These are phyloP conservation scores for Musca vetustissima DNA, from an alignment of 1,140 invertebrate genomes.

Conservation along the genomic window DNA sequence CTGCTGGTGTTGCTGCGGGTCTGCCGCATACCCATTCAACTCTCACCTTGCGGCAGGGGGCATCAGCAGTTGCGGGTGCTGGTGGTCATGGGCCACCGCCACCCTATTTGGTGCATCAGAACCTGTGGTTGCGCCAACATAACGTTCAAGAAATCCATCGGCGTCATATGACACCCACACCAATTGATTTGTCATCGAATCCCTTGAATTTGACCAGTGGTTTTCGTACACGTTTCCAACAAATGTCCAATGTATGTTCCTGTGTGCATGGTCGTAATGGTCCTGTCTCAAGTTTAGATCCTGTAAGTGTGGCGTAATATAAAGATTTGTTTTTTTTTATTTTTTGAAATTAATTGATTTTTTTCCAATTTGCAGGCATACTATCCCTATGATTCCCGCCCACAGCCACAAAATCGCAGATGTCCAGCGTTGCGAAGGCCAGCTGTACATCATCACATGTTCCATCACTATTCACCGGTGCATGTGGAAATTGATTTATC, in stretches of 20 bases:
- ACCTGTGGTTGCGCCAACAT: slow-evolving; percentile 73
- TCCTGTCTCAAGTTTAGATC: slow-evolving; percentile 50
- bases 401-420: slow-evolving; percentile 44
- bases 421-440: slow-evolving; percentile 53
- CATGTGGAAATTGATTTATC: slow-evolving; percentile 62
- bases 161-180: slow-evolving; percentile 52
- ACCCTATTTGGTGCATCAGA: slow-evolving; percentile 72
- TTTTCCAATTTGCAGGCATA: slow-evolving; percentile 32
- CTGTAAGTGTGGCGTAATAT: slow-evolving; percentile 27
- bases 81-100: slow-evolving; percentile 50
- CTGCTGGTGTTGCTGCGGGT: no score
- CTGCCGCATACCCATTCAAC: not conserved
- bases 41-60: not conserved
- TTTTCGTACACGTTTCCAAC: slow-evolving; percentile 38
- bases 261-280: slow-evolving; percentile 48
- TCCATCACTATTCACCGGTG: slow-evolving; percentile 64
- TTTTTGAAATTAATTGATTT: slow-evolving; percentile 1
- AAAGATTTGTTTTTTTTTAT: not conserved
- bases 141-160: slow-evolving; percentile 61
- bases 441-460: slow-evolving; percentile 66
- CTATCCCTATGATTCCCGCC: slow-evolving; percentile 43
- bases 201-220: slow-evolving; percentile 44
- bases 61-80: not conserved
- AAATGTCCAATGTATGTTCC: slow-evolving; percentile 43
- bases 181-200: slow-evolving; percentile 52